Conservation (phyloP, 2,797 vertebrate genomes). For the Astyanax mexicanus region DNA sequence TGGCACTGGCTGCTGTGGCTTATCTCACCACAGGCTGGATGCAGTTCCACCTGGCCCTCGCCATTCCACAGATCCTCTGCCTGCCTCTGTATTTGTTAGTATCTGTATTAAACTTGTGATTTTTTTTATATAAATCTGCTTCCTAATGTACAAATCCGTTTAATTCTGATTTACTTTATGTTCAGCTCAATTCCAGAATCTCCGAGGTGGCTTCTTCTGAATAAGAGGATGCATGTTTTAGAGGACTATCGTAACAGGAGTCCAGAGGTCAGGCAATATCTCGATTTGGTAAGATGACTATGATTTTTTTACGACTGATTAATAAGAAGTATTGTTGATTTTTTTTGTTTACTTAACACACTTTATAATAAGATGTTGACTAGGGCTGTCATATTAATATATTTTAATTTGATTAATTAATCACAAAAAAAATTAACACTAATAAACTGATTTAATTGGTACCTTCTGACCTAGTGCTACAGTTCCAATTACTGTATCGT, state of each 20-base stretch:
- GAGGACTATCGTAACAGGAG: constrained; percentile 70
- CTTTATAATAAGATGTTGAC: too few species aligned
- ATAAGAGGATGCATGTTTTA: constrained; percentile 61
- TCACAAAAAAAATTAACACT: too few species aligned
- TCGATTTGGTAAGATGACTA: constrained; percentile 68
- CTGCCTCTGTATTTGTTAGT: constrained; percentile 73
- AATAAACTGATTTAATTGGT: too few species aligned
- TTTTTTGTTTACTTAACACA: not conserved
- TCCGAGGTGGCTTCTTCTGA: constrained; percentile 73
- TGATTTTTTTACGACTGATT: constrained; percentile 7
- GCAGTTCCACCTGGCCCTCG: constrained; percentile 70
- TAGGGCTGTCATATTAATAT: too few species aligned
- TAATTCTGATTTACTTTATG: not conserved
- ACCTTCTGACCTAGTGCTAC: too few species aligned
- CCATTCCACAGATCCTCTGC: constrained; percentile 75
- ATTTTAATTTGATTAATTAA: too few species aligned
- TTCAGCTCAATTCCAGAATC: constrained; percentile 75
- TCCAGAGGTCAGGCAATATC: constrained; percentile 62
- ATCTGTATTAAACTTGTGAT: not conserved
- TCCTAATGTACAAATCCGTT: not conserved
- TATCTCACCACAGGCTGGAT: constrained; percentile 69
- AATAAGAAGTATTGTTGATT: not conserved
- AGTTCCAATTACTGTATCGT: too few species aligned
- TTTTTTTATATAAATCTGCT: not conserved
- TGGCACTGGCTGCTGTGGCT: constrained; percentile 69